Percentiles rank a stretch among this genome's conserved stretches.
These are phyloP conservation scores for Anthoscopus minutus DNA, from an alignment of 2,113 vertebrate genomes.

Conservation along the genomic window DNA sequence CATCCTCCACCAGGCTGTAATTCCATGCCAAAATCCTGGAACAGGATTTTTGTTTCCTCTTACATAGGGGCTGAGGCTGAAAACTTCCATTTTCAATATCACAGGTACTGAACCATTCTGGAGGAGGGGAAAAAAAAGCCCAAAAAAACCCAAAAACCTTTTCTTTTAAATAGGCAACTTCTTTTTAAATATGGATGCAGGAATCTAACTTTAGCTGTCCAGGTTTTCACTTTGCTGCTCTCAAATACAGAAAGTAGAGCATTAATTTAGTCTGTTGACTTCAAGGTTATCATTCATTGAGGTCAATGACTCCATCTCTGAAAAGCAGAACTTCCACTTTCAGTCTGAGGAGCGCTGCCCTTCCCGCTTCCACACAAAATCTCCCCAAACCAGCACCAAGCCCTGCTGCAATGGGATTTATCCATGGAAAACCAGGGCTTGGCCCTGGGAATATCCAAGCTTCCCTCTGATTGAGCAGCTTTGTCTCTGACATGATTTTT, in stretches of 20 bases:
- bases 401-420: neutral
- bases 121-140: neutral
- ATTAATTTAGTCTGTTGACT: constrained; percentile 59
- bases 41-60: neutral
- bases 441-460: neutral
- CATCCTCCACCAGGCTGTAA: neutral
- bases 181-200: constrained; percentile 62
- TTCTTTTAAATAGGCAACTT: constrained; percentile 49
- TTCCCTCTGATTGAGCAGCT: neutral
- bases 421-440: neutral
- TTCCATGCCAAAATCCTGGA: neutral
- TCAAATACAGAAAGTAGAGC: constrained; percentile 51
- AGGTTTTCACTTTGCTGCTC: constrained; percentile 47
- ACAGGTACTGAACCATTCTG: neutral
- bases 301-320: constrained; percentile 53
- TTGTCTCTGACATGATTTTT: neutral
- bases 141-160: neutral
- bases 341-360: neutral
- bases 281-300: constrained; percentile 65
- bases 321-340: constrained; percentile 43
- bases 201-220: constrained; percentile 60
- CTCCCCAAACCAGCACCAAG: neutral
- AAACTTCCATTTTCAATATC: neutral
- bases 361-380: neutral
- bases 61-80: neutral